These are phyloP conservation scores for Pipa parva DNA, from an alignment of 2,113 vertebrate genomes.

Conservation along the genomic window DNA sequence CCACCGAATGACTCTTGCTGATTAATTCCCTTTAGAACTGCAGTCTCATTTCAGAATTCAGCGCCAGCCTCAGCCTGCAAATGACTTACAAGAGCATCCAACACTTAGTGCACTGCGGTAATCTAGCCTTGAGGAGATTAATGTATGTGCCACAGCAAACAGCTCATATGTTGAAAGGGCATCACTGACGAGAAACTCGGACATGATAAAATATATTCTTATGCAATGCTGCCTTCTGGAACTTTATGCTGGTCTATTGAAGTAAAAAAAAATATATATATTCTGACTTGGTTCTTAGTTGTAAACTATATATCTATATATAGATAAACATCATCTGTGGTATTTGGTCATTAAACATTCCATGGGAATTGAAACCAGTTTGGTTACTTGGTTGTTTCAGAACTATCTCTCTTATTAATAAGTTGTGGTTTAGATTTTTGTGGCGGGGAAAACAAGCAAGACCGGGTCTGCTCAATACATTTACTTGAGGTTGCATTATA, in stretches of 20 bases:
- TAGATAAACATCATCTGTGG: no score
- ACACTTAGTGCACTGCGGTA: slow-evolving; percentile 30
- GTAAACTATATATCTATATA: no score
- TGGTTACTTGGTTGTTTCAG: no score
- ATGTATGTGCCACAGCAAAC: slow-evolving; percentile 37
- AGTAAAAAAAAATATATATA: no score
- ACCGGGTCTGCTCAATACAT: no score
- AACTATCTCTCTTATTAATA: no score
- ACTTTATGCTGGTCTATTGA: background rate
- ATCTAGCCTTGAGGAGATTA: slow-evolving; percentile 38
- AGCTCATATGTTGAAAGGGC: slow-evolving; percentile 26
- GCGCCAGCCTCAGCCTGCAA: slow-evolving; percentile 31
- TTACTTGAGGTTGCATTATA: no score
- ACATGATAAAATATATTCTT: slow-evolving; percentile 25
- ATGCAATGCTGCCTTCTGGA: slow-evolving; percentile 2
- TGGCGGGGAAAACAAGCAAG: no score
- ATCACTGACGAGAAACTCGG: slow-evolving; percentile 25
- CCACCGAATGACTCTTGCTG: slow-evolving; percentile 18
- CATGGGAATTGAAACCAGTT: no score
- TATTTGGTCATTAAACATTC: no score
- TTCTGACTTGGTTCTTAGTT: no score
- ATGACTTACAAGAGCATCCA: slow-evolving; percentile 38
- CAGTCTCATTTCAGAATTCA: slow-evolving; percentile 34
- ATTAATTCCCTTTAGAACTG: slow-evolving; percentile 26
- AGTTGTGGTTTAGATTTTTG: no score